phyloP scores from a whole-genome alignment of 2,888 invertebrate genomes.

The Molorchus minor region DNA sequence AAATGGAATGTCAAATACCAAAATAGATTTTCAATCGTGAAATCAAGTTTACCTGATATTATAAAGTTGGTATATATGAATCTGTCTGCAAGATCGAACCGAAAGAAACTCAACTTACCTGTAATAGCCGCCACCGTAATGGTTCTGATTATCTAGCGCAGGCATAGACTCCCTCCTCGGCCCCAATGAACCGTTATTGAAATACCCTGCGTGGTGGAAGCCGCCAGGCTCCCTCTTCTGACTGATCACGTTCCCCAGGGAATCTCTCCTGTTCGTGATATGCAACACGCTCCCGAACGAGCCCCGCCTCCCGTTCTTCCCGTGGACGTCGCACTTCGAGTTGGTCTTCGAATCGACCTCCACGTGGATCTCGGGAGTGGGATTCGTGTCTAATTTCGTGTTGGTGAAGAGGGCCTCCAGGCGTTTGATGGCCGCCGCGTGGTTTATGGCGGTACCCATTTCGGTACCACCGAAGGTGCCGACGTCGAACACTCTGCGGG shows the following conservation, averaged over 20 bases:
- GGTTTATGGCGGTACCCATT: constrained; percentile 66
- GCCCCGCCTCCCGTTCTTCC: constrained; percentile 65
- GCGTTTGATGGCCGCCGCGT: constrained; percentile 74
- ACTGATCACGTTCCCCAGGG: constrained; percentile 62
- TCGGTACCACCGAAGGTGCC: constrained; percentile 2
- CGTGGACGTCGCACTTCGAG: constrained; percentile 78
- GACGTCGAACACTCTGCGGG: background rate
- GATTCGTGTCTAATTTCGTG: constrained; percentile 66
- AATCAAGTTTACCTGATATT: too few relatives aligned
- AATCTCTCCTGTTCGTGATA: constrained; percentile 67
- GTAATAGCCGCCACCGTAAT: constrained; percentile 44
- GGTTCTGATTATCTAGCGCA: constrained; percentile 53
- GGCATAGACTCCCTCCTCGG: constrained; percentile 64
- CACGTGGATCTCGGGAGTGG: constrained; percentile 53
- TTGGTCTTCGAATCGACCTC: constrained; percentile 69
- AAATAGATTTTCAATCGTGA: too few relatives aligned
- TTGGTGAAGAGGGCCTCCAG: constrained; percentile 77
- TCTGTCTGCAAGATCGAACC: background rate
- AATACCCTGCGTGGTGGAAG: constrained; percentile 43
- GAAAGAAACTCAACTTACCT: constrained; percentile 42
- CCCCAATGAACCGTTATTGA: constrained; percentile 62
- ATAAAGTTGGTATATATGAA: too few relatives aligned
- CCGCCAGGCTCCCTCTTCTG: constrained; percentile 51
- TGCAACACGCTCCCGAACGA: constrained; percentile 66
- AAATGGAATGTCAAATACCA: too few relatives aligned